phyloP scores from a whole-genome alignment of 2,888 invertebrate species.

The Shargacucullia verbasci region DNA sequence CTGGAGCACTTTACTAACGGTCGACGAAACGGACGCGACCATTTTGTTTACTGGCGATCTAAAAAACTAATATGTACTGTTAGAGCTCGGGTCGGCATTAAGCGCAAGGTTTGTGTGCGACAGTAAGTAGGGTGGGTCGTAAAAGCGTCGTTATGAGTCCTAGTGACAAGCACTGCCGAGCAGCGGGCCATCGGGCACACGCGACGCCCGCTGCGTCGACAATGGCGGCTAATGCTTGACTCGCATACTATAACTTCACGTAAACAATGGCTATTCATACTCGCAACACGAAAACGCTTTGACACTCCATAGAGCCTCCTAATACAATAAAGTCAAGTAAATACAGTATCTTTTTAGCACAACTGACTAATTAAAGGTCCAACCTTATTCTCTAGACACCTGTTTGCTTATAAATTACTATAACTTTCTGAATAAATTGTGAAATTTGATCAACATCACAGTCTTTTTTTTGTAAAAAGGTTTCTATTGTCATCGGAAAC shows the following conservation, averaged over 20 bases:
- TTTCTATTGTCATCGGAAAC: too few species aligned
- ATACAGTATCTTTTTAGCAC: too few species aligned
- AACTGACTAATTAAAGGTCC: too few species aligned
- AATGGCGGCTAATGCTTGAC: slow-evolving; percentile 54
- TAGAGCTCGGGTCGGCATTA: slow-evolving; percentile 72
- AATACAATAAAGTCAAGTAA: too few species aligned
- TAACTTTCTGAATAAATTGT: too few species aligned
- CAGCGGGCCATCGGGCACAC: slow-evolving; percentile 74
- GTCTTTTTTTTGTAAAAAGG: too few species aligned
- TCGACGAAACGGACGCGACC: slow-evolving; percentile 50
- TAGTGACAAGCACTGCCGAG: slow-evolving; percentile 69
- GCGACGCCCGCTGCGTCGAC: slow-evolving; percentile 72
- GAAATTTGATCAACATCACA: too few species aligned
- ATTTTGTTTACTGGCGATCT: slow-evolving; percentile 68
- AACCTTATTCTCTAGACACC: too few species aligned
- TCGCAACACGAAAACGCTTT: slow-evolving; percentile 25
- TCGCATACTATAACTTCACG: slow-evolving; percentile 31
- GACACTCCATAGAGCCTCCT: too few species aligned
- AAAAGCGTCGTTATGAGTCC: slow-evolving; percentile 74
- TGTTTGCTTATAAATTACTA: too few species aligned
- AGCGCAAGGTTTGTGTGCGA: slow-evolving; percentile 75
- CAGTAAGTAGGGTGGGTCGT: slow-evolving; percentile 73
- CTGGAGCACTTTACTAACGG: slow-evolving; percentile 62
- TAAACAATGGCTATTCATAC: slow-evolving; percentile 41
- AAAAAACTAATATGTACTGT: slow-evolving; percentile 74